A percentile compares a stretch with the other conserved stretches of the same genome.
These are phyloP conservation scores for Halictus ligatus DNA, from an alignment of 2,888 invertebrate genomes.

Conservation along the genomic window DNA sequence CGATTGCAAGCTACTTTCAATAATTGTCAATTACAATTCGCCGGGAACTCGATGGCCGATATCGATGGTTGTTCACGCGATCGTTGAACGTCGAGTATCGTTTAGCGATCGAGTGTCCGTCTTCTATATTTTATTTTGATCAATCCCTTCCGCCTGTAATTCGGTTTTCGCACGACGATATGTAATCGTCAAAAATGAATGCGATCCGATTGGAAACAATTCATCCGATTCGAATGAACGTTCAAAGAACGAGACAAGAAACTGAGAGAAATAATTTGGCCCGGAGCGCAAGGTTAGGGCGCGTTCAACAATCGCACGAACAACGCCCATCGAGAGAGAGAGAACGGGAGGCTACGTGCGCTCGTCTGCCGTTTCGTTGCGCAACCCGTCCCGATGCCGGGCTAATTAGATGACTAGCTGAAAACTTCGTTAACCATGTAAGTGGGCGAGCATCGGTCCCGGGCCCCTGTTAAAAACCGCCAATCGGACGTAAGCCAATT, in stretches of 20 bases:
- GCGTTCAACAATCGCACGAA: neutral
- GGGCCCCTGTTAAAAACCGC: neutral
- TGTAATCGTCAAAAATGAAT: neutral
- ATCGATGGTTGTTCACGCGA: neutral
- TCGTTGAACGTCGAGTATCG: neutral
- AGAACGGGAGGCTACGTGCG: neutral
- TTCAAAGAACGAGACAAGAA: neutral
- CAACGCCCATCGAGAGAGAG: neutral
- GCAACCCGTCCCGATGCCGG: slow-evolving; percentile 48
- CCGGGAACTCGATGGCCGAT: neutral
- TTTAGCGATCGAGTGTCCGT: neutral
- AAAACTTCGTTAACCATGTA: slow-evolving; percentile 63
- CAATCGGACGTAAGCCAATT: neutral
- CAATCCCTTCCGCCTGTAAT: neutral
- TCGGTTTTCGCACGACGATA: neutral
- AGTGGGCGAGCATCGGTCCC: neutral
- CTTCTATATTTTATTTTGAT: neutral
- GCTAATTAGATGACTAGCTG: slow-evolving; percentile 69
- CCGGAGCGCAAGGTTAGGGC: neutral
- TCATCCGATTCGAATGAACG: neutral
- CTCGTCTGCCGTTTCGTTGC: neutral
- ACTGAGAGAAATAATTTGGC: neutral
- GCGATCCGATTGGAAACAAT: neutral
- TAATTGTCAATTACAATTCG: neutral
- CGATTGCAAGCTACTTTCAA: neutral